Evolutionary conservation across 2,113 vertebrate genomes (phyloP), one percentile per base, ranked within the genome.

Genomic region (Microtus montanus): DNA sequence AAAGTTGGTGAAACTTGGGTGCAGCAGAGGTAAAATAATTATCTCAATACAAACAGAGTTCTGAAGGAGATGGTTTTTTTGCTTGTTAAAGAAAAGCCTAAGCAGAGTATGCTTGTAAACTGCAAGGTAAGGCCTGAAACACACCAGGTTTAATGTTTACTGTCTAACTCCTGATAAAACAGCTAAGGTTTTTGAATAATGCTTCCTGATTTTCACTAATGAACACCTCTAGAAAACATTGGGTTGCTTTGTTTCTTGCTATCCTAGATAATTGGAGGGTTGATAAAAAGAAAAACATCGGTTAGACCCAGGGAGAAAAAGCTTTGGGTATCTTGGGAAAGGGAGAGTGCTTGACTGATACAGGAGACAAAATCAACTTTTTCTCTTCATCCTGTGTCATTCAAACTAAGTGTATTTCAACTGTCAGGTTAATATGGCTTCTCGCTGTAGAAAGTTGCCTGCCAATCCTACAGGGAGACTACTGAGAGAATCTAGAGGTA

Each of bases 281-380:
- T 94, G 83, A 33, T 68, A 13, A 90, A 82, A 95, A 75, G 41
- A 63, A 26, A 80, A 93, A 93, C 10, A 49, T 8, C 89, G 15
- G 80, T 95, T 47, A 83, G 20, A 61, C n/a, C 85, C 4, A 71
- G 89, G 70, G 41, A 90, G 74, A 94, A 30, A 77, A 44, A 52
- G 49, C 24, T 30, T 19, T 28, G 52, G 71, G 77, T 41, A 90
- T 77, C 75, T 15, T 54, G 77, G 61, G 52, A 80, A 44, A 90
- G 44, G 30, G 41, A 19, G 58, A 35, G 64, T 10, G 13, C 44
- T 52, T 93, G 44, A 82, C 0, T 75, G 54, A 63, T 61, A 2
- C 0, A 84, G 30, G 49, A 90, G 70, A 91, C 52, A 33, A 52
- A 78, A 44, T 73, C 73, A 75, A 35, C 15, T 54, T 83, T 58